Percentiles rank a stretch among this genome's conserved stretches.
phyloP scores from a whole-genome alignment of 2,888 invertebrate species.

The Euphydryas editha region DNA sequence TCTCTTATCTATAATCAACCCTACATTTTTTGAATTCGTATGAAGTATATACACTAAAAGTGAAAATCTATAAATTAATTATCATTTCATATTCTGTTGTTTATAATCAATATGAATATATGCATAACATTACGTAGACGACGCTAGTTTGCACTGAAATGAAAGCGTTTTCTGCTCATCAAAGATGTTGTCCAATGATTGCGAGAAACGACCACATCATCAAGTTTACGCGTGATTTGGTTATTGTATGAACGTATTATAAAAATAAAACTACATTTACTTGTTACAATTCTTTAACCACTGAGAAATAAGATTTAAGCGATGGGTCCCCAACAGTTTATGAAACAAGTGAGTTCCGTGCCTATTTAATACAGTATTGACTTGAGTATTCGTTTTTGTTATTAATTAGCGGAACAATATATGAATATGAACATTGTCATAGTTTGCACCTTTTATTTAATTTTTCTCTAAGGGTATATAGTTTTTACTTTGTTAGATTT shows the following conservation, averaged over 20 bases:
- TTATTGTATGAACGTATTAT: not conserved
- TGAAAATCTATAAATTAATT: slow-evolving; percentile 6
- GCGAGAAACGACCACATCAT: slow-evolving; percentile 5
- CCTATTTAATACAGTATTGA: too few relatives aligned
- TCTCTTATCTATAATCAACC: too few relatives aligned
- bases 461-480: too few relatives aligned
- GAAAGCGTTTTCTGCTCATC: slow-evolving; percentile 31
- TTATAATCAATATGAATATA: slow-evolving; percentile 3
- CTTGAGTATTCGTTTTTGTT: too few relatives aligned
- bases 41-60: slow-evolving; percentile 6
- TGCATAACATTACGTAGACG: slow-evolving; percentile 5
- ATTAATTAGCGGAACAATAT: too few relatives aligned
- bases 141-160: slow-evolving; percentile 12
- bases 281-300: not conserved
- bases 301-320: not conserved
- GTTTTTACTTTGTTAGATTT: too few relatives aligned
- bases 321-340: not conserved
- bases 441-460: too few relatives aligned
- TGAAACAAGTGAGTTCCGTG: not conserved
- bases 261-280: not conserved
- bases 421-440: too few relatives aligned
- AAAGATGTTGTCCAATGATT: slow-evolving; percentile 18
- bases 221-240: slow-evolving; percentile 3
- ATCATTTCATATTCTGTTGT: not conserved
- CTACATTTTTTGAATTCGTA: too few relatives aligned